Evolutionary conservation across 2,888 invertebrate genomes (phyloP).

Genomic region (Aphidius colemani): DNA sequence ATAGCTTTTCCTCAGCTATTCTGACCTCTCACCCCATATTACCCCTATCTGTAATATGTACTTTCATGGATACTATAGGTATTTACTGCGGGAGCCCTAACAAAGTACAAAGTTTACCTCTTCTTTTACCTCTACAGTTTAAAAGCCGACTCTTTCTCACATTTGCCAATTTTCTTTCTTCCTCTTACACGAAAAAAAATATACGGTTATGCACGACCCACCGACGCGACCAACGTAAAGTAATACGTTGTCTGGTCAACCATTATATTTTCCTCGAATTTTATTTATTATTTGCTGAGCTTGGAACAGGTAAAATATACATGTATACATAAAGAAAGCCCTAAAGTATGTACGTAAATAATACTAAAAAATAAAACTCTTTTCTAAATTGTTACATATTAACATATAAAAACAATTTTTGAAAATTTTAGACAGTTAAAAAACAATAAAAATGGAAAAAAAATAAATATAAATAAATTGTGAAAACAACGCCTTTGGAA

Average conservation of each 20-base stretch:
- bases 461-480: too few species aligned
- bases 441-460: too few species aligned
- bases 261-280: constrained; percentile 48
- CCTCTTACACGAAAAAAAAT: constrained; percentile 21
- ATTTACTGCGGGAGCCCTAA: too few species aligned
- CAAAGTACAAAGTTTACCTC: too few species aligned
- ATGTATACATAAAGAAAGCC: constrained; percentile 26
- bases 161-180: constrained; percentile 1
- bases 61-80: neutral
- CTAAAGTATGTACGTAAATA: constrained; percentile 31
- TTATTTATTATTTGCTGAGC: constrained; percentile 41
- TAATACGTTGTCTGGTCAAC: constrained; percentile 35
- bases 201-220: constrained; percentile 31
- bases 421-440: constrained; percentile 11
- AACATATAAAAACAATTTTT: neutral
- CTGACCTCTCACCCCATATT: constrained; percentile 17
- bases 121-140: too few species aligned
- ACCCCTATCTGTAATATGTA: constrained; percentile 3
- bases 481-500: too few species aligned
- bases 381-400: neutral
- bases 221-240: constrained; percentile 42
- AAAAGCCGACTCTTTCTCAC: neutral
- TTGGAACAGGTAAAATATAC: constrained; percentile 35
- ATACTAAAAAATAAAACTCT: constrained; percentile 8
- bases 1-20: constrained; percentile 49